Conservation (phyloP, 2,797 vertebrate species). For the Balearica regulorum region DNA sequence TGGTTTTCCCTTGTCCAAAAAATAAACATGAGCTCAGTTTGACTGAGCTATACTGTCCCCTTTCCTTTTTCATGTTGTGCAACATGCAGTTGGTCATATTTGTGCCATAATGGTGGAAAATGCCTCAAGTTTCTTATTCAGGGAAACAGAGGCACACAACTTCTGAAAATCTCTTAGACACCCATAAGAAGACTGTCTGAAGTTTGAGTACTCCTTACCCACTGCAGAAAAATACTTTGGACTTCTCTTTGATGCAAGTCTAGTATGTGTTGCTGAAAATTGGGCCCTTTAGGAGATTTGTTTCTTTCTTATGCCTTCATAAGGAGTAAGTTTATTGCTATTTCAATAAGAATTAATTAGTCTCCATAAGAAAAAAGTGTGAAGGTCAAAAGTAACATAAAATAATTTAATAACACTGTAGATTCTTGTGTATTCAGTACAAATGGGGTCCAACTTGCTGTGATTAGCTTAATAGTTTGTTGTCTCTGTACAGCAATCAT, state of each 20-base stretch:
- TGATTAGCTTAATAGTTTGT: not conserved
- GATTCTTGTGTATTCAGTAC: not conserved
- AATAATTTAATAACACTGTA: not conserved
- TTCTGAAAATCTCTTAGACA: not conserved
- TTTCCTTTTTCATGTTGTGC: not conserved
- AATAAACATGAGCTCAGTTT: not conserved
- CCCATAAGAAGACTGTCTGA: not conserved
- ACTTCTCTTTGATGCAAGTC: not conserved
- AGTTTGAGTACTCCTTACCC: not conserved
- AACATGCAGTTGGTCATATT: accelerated
- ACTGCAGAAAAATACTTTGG: not conserved
- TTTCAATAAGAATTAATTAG: not conserved
- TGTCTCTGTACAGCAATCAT: not conserved
- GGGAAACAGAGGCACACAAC: not conserved
- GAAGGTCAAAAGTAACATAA: not conserved
- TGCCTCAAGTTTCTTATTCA: not conserved
- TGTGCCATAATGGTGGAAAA: not conserved
- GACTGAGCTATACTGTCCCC: not conserved
- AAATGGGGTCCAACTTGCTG: not conserved
- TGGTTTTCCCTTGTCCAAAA: not conserved
- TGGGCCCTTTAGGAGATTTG: not conserved
- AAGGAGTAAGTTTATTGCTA: not conserved
- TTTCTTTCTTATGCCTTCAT: not conserved
- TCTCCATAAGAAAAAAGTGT: not conserved
- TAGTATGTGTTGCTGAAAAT: not conserved